Percentiles rank a stretch among this genome's conserved stretches.
phyloP scores from a whole-genome alignment of 1,140 invertebrate genomes.

The Brachionus calyciflorus region DNA sequence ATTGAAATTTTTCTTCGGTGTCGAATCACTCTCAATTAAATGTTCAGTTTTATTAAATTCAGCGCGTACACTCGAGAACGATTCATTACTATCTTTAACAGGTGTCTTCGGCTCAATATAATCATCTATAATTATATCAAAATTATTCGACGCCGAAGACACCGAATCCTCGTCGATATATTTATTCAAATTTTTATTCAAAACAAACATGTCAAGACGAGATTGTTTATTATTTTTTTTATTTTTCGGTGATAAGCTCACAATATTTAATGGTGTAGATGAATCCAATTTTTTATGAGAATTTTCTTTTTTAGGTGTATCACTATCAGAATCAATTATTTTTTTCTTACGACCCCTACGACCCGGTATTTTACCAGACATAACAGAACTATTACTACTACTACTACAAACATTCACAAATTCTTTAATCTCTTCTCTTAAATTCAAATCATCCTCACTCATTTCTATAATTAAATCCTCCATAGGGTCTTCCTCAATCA shows the following conservation, averaged over 20 bases:
- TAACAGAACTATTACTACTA: background rate
- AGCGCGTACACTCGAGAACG: background rate
- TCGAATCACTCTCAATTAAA: too few species aligned
- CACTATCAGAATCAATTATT: background rate
- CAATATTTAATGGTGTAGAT: too few species aligned
- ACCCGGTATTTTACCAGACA: background rate
- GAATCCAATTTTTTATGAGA: background rate
- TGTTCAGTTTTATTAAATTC: too few species aligned
- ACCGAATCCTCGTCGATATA: too few species aligned
- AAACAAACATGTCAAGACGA: too few species aligned
- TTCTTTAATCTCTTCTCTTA: background rate
- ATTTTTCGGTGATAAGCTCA: too few species aligned
- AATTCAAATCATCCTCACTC: background rate
- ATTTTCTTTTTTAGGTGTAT: slow-evolving; percentile 6
- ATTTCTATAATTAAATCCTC: background rate
- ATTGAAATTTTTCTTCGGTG: too few species aligned
- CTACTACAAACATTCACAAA: background rate
- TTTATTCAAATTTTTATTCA: background rate
- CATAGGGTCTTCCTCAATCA: background rate
- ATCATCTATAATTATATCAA: too few species aligned
- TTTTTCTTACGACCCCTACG: slow-evolving; percentile 2
- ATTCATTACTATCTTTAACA: background rate
- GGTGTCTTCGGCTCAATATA: slow-evolving; percentile 8
- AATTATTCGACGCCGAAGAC: too few species aligned
- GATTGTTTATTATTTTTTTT: background rate